phyloP scores from a whole-genome alignment of 2,888 invertebrate species.

The Acanthococcus lagerstroemiae region DNA sequence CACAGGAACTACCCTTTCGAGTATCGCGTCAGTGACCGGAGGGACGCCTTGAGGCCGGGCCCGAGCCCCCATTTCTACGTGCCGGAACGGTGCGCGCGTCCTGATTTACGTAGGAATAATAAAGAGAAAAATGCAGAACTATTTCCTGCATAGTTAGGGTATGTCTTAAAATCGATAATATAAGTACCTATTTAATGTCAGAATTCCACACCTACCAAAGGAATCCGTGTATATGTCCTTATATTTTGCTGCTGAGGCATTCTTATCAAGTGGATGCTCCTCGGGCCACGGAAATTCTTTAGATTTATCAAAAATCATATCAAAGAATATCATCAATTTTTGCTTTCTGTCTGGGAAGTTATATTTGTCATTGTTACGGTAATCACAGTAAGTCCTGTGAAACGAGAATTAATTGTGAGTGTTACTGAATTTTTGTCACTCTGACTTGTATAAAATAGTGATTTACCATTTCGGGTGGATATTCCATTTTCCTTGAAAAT shows the following conservation, averaged over 20 bases:
- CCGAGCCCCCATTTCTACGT: too few relatives aligned
- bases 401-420: background rate
- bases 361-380: constrained; percentile 69
- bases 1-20: too few relatives aligned
- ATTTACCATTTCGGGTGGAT: constrained; percentile 78
- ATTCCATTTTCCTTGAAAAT: constrained; percentile 64
- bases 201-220: constrained; percentile 7
- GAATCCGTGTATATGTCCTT: background rate
- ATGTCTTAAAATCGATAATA: too few relatives aligned
- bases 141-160: too few relatives aligned
- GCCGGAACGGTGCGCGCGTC: too few relatives aligned
- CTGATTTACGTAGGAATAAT: too few relatives aligned
- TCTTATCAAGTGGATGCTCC: constrained; percentile 1
- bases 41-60: too few relatives aligned
- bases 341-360: constrained; percentile 62
- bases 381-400: constrained; percentile 75
- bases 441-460: too few relatives aligned
- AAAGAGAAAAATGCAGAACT: too few relatives aligned
- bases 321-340: constrained; percentile 64
- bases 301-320: constrained; percentile 46
- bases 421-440: background rate
- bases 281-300: background rate
- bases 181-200: too few relatives aligned
- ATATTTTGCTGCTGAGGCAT: background rate
- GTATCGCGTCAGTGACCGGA: too few relatives aligned